phyloP scores from a whole-genome alignment of 2,888 invertebrate genomes.

The Lasioglossum malachurum region DNA sequence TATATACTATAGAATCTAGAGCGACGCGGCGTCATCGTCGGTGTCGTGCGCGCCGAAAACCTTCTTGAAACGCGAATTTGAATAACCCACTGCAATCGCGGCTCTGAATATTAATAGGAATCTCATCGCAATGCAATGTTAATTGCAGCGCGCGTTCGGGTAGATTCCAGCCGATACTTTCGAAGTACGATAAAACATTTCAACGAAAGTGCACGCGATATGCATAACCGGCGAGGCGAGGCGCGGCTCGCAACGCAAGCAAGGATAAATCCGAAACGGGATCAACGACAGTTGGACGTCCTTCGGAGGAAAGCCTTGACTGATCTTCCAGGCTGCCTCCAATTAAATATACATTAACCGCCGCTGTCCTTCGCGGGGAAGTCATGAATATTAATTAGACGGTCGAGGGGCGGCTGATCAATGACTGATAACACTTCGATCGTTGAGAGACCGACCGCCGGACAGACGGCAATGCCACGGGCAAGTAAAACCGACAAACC shows the following conservation, averaged over 20 bases:
- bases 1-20: neutral
- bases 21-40: neutral
- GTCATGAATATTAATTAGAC: constrained; percentile 75
- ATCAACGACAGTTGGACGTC: constrained; percentile 41
- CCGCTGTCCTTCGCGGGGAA: constrained; percentile 69
- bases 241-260: neutral
- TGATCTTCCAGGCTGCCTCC: constrained; percentile 44
- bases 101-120: constrained; percentile 4
- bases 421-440: constrained; percentile 58
- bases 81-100: neutral
- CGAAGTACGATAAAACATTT: constrained; percentile 4
- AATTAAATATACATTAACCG: constrained; percentile 72
- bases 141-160: neutral
- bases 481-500: constrained; percentile 43
- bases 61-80: constrained; percentile 14
- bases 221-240: constrained; percentile 38
- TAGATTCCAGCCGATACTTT: constrained; percentile 14
- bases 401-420: constrained; percentile 55
- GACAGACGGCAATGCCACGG: constrained; percentile 40
- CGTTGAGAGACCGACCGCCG: constrained; percentile 42
- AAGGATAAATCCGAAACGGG: constrained; percentile 42
- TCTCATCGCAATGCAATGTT: neutral
- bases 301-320: constrained; percentile 42
- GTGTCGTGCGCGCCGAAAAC: neutral
- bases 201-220: constrained; percentile 38